Evolutionary conservation across 2,888 invertebrate species (phyloP).

Genomic region (Vesta saturnalis): DNA sequence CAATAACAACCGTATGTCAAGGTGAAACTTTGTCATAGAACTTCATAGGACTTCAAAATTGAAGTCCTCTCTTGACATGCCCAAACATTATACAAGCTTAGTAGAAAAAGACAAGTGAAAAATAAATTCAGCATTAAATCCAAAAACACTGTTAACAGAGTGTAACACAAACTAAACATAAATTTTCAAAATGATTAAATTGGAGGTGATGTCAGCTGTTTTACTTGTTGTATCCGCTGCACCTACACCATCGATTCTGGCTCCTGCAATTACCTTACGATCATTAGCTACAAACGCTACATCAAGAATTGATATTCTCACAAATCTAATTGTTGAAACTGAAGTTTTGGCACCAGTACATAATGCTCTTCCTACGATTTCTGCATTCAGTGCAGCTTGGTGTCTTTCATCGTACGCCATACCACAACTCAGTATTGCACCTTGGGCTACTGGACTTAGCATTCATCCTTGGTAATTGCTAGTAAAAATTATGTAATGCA

Average conservation of each 20-base stretch:
- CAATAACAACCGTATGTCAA: no score
- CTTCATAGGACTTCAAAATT: no score
- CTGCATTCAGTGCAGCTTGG: neutral
- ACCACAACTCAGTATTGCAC: neutral
- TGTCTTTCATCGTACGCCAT: neutral
- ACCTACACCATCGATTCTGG: slow-evolving; percentile 24
- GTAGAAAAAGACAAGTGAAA: neutral
- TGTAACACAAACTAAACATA: slow-evolving; percentile 32
- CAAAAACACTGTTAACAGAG: slow-evolving; percentile 1
- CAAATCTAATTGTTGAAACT: slow-evolving; percentile 20
- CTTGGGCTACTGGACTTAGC: neutral
- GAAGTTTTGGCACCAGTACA: neutral
- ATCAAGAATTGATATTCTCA: slow-evolving; percentile 41
- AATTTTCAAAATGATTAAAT: slow-evolving; percentile 53
- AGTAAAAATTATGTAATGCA: neutral
- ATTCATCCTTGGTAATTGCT: slow-evolving; percentile 5
- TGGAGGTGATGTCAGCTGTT: slow-evolving; percentile 66
- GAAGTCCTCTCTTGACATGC: neutral
- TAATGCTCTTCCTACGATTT: neutral
- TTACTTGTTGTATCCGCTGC: slow-evolving; percentile 59
- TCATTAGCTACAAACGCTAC: slow-evolving; percentile 42
- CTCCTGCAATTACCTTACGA: slow-evolving; percentile 28
- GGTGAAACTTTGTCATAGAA: no score
- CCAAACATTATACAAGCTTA: neutral
- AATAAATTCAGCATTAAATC: neutral